Conservation (phyloP, 2,888 invertebrate genomes). For the Pheosia tremula region DNA sequence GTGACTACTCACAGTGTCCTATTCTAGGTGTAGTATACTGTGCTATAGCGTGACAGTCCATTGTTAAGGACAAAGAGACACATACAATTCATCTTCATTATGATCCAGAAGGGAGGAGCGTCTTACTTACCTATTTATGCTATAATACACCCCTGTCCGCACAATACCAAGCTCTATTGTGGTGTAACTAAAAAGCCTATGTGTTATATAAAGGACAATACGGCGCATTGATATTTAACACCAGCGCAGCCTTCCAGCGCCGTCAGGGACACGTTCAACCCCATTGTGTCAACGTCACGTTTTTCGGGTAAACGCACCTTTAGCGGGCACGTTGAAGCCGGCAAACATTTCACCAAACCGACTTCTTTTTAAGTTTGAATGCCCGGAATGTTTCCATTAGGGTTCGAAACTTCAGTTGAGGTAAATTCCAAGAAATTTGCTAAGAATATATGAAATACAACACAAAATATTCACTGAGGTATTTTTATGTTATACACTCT, state of each 20-base stretch:
- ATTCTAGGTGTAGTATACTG: no score
- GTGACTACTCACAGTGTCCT: no score
- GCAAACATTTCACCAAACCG: not conserved
- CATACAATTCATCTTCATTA: no score
- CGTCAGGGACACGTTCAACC: constrained; percentile 15
- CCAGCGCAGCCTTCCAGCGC: constrained; percentile 16
- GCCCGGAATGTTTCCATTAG: not conserved
- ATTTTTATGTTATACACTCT: no score
- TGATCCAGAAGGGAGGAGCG: not conserved
- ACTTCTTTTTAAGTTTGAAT: not conserved
- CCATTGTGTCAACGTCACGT: constrained; percentile 12
- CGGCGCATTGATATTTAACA: constrained; percentile 24
- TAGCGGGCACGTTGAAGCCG: not conserved
- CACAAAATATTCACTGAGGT: not conserved
- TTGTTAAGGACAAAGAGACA: no score
- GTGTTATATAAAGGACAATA: constrained; percentile 32
- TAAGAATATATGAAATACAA: not conserved
- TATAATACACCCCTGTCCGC: not conserved
- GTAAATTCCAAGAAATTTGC: not conserved
- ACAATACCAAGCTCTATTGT: constrained; percentile 1
- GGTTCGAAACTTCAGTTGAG: not conserved
- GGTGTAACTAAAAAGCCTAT: constrained; percentile 11
- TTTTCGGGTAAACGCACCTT: constrained; percentile 12
- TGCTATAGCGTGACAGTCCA: no score
- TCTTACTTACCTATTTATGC: not conserved